phyloP scores from a whole-genome alignment of 2,888 invertebrate species.

The Artemia sinica region DNA sequence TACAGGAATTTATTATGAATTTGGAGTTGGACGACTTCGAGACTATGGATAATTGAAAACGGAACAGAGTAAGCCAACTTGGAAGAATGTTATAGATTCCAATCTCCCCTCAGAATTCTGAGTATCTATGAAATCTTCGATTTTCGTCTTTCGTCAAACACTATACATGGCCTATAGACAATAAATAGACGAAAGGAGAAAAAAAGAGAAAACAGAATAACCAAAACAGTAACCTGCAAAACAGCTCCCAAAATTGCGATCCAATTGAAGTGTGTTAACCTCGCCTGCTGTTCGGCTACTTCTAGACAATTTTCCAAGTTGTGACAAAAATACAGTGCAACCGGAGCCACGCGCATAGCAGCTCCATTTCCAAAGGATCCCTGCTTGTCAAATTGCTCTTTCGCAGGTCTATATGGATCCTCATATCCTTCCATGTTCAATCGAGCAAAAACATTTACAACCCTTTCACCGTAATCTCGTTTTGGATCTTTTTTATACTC shows the following conservation, averaged over 20 bases:
- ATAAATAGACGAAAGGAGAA: too few species aligned
- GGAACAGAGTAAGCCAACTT: too few species aligned
- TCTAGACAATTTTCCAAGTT: slow-evolving; percentile 38
- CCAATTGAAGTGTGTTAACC: slow-evolving; percentile 44
- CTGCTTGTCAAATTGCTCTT: slow-evolving; percentile 44
- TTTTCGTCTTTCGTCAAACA: too few species aligned
- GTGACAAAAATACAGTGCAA: slow-evolving; percentile 41
- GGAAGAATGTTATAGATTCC: too few species aligned
- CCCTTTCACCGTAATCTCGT: slow-evolving; percentile 47
- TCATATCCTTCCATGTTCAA: slow-evolving; percentile 38
- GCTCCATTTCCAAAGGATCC: slow-evolving; percentile 64
- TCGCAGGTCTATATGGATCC: slow-evolving; percentile 45
- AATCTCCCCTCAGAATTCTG: too few species aligned
- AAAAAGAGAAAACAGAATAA: too few species aligned
- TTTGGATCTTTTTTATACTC: slow-evolving; percentile 43
- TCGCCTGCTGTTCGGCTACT: slow-evolving; percentile 36
- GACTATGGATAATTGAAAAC: too few species aligned
- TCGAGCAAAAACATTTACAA: slow-evolving; percentile 39
- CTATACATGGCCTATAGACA: too few species aligned
- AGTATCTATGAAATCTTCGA: too few species aligned
- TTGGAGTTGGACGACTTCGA: too few species aligned
- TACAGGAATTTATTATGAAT: too few species aligned
- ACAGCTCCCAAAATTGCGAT: slow-evolving; percentile 42
- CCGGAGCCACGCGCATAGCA: slow-evolving; percentile 52
- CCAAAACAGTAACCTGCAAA: slow-evolving; percentile 32